These are phyloP conservation scores for Orthosia gothica DNA, from an alignment of 2,888 invertebrate species.

Conservation along the genomic window DNA sequence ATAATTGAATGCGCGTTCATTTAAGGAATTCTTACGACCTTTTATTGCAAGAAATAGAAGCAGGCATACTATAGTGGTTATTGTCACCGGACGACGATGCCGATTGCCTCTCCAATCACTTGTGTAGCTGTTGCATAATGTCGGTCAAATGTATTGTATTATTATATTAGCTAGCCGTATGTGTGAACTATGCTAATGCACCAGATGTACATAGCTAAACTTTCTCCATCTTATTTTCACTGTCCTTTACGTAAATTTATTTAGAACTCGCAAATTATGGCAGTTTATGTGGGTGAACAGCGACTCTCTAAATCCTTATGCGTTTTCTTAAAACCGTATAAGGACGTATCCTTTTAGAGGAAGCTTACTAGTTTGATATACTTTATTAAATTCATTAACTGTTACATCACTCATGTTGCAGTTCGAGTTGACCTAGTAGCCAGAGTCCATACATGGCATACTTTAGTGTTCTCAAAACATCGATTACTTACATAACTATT, in stretches of 20 bases:
- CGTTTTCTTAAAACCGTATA: slow-evolving; percentile 10
- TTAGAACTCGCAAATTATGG: slow-evolving; percentile 23
- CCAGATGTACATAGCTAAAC: slow-evolving; percentile 72
- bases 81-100: slow-evolving; percentile 4
- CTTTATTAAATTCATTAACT: slow-evolving; percentile 18
- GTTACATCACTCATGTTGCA: slow-evolving; percentile 41
- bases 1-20: background rate
- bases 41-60: slow-evolving; percentile 8
- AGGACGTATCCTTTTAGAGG: background rate
- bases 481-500: slow-evolving; percentile 53
- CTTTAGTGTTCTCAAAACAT: slow-evolving; percentile 57
- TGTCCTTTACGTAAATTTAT: slow-evolving; percentile 68
- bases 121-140: slow-evolving; percentile 76
- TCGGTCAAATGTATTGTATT: slow-evolving; percentile 72
- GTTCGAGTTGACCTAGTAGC: slow-evolving; percentile 47
- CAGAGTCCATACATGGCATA: slow-evolving; percentile 50
- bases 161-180: slow-evolving; percentile 76
- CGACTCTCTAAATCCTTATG: slow-evolving; percentile 22
- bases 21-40: background rate
- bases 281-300: slow-evolving; percentile 26
- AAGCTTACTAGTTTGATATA: slow-evolving; percentile 17
- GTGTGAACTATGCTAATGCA: slow-evolving; percentile 85
- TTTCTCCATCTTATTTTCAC: slow-evolving; percentile 82
- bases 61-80: background rate
- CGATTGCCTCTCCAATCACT: slow-evolving; percentile 50